Evolutionary conservation across 2,797 vertebrate genomes (phyloP).

Genomic region (Gymnopithys bicolor): DNA sequence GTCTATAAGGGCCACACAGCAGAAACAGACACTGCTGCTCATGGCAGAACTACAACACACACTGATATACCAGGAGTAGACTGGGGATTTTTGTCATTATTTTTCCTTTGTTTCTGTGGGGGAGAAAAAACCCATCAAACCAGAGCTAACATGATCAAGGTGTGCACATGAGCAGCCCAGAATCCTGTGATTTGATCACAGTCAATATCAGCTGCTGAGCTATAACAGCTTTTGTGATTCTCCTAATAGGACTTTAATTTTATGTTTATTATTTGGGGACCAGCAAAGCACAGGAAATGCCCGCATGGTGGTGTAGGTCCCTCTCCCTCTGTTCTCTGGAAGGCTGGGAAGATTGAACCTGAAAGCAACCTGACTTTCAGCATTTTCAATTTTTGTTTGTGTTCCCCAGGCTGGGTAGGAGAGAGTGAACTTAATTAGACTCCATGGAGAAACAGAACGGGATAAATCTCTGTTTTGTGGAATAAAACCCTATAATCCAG

Average conservation of each 20-base stretch:
- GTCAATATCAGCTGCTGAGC: constrained; percentile 45
- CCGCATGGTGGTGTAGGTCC: neutral
- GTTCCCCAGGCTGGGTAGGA: constrained; percentile 61
- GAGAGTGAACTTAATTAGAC: constrained; percentile 76
- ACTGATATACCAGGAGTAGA: neutral
- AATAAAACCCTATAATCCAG: too few relatives aligned
- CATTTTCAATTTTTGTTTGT: constrained; percentile 46
- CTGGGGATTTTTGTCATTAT: neutral
- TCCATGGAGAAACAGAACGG: constrained; percentile 68
- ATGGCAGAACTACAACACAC: neutral
- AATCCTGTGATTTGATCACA: constrained; percentile 66
- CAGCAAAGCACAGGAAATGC: constrained; percentile 24
- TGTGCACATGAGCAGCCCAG: constrained; percentile 6
- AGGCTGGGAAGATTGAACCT: constrained; percentile 16
- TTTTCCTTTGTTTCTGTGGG: neutral
- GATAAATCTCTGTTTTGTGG: constrained; percentile 36
- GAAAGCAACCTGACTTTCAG: constrained; percentile 22
- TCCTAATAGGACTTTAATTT: constrained; percentile 78
- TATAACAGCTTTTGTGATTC: constrained; percentile 69
- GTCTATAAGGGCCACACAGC: neutral
- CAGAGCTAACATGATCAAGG: constrained; percentile 23
- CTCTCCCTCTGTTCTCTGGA: neutral
- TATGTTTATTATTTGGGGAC: constrained; percentile 74
- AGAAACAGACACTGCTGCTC: neutral
- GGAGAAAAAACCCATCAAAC: neutral